These are phyloP conservation scores for Pararge aegeria DNA, from an alignment of 1,140 invertebrate genomes.

Conservation along the genomic window DNA sequence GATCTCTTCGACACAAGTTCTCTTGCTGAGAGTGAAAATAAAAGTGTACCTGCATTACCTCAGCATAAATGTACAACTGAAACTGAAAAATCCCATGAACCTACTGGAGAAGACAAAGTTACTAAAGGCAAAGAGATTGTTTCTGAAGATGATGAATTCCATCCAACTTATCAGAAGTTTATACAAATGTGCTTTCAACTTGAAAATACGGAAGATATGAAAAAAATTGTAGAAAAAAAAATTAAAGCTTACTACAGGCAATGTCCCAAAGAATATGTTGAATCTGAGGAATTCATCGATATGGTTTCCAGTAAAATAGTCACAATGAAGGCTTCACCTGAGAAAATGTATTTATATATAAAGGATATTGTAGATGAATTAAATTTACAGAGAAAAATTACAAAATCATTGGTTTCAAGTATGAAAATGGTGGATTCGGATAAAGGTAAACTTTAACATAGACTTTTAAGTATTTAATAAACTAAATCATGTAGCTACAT, in stretches of 20 bases:
- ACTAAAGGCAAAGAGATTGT: conserved; percentile 1
- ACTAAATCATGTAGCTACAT: too few species aligned
- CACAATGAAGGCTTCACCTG: conserved; percentile 57
- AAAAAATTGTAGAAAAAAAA: conserved; percentile 71
- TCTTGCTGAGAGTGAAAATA: conserved; percentile 10
- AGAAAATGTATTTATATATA: conserved; percentile 71
- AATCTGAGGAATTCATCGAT: conserved; percentile 67
- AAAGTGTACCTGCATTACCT: background rate
- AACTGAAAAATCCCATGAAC: conserved; percentile 5
- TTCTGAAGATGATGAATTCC: conserved; percentile 43
- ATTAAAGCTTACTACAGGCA: conserved; percentile 71
- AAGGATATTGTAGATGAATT: conserved; percentile 74
- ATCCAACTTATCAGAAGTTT: conserved; percentile 59
- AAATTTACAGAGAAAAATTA: conserved; percentile 63
- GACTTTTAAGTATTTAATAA: too few species aligned
- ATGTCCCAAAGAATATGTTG: conserved; percentile 63
- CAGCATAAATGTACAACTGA: conserved; percentile 8
- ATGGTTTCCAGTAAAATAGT: conserved; percentile 64
- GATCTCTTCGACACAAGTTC: conserved; percentile 27
- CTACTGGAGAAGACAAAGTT: background rate
- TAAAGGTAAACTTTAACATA: conserved; percentile 6
- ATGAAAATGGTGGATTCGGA: background rate
- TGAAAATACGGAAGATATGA: conserved; percentile 73
- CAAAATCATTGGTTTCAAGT: conserved; percentile 32
- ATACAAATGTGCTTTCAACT: conserved; percentile 63